phyloP scores from a whole-genome alignment of 2,888 invertebrate species.

The Cremastinae sp. region DNA sequence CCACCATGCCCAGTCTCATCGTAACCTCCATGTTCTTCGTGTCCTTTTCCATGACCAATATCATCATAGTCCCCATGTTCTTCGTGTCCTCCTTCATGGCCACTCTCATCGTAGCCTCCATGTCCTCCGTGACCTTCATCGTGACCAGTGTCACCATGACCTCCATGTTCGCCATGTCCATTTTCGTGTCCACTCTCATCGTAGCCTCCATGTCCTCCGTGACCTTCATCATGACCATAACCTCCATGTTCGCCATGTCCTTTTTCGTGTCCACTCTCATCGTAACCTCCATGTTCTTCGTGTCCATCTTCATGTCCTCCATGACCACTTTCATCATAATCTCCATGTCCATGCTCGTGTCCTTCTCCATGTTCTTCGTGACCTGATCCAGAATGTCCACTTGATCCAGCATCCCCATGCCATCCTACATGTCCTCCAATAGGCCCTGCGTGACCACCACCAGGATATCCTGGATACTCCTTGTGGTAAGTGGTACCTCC shows the following conservation, averaged over 20 bases:
- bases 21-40: slow-evolving; percentile 27
- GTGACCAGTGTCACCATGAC: slow-evolving; percentile 6
- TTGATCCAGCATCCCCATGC: neutral
- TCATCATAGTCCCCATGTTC: too few relatives aligned
- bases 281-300: neutral
- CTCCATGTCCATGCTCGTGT: slow-evolving; percentile 28
- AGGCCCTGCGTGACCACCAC: slow-evolving; percentile 39
- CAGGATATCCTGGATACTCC: slow-evolving; percentile 79
- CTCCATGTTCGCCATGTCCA: too few relatives aligned
- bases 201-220: slow-evolving; percentile 15
- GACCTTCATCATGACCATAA: neutral
- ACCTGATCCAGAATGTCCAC: slow-evolving; percentile 56
- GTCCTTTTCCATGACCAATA: slow-evolving; percentile 10
- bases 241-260: slow-evolving; percentile 36
- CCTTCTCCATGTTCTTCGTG: slow-evolving; percentile 82
- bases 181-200: slow-evolving; percentile 31
- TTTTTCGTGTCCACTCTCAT: slow-evolving; percentile 25
- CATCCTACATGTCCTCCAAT: neutral
- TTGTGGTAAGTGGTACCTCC: slow-evolving; percentile 81
- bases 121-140: slow-evolving; percentile 17
- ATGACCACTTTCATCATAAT: slow-evolving; percentile 27
- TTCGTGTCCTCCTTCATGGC: slow-evolving; percentile 38
- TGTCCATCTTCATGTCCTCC: slow-evolving; percentile 13
- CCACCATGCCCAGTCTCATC: slow-evolving; percentile 38
- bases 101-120: slow-evolving; percentile 37